A percentile compares a stretch with the other conserved stretches of the same genome.
These are phyloP conservation scores for Guaruba guarouba DNA, from an alignment of 2,113 vertebrate species.

Conservation along the genomic window DNA sequence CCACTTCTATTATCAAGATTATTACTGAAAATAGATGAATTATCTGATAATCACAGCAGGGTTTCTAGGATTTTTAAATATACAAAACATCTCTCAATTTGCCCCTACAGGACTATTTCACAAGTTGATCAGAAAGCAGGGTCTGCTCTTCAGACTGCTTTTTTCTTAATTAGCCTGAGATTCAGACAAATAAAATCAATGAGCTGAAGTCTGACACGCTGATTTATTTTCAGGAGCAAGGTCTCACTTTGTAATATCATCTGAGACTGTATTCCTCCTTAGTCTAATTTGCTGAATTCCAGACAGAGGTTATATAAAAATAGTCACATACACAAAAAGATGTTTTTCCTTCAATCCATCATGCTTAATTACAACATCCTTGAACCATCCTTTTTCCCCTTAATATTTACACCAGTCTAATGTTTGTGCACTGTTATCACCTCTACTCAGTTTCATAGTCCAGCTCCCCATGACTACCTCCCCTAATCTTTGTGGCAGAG, in stretches of 20 bases:
- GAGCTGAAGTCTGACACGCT: constrained; percentile 9
- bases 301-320: constrained; percentile 19
- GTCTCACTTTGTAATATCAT: neutral
- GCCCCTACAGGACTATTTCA: neutral
- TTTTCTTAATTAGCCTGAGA: neutral
- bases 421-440: neutral
- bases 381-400: neutral
- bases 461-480: neutral
- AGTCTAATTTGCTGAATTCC: neutral
- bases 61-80: neutral
- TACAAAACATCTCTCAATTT: neutral
- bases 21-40: neutral
- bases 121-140: neutral
- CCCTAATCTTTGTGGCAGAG: constrained; percentile 20
- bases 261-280: neutral
- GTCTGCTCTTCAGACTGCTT: neutral
- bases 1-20: neutral
- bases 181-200: constrained; percentile 42
- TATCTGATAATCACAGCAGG: neutral
- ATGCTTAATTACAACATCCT: neutral
- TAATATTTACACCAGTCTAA: neutral
- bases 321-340: neutral
- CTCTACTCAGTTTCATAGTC: neutral
- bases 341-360: neutral
- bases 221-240: constrained; percentile 25